These are phyloP conservation scores for Tetragnatha montana DNA, from an alignment of 2,888 invertebrate genomes.

Conservation along the genomic window DNA sequence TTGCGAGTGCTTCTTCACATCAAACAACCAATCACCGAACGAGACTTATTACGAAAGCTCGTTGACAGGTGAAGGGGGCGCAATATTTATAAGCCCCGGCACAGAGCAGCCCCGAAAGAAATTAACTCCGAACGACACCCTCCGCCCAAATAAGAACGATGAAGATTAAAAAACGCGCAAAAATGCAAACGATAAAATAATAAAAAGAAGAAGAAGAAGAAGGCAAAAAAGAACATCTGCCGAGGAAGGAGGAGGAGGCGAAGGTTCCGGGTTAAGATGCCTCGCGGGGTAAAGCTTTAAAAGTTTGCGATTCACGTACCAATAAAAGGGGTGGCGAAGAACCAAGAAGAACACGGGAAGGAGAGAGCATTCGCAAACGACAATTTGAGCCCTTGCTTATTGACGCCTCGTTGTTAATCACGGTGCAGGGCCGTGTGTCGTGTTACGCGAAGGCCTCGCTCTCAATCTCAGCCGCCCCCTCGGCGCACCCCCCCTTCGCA, in stretches of 20 bases:
- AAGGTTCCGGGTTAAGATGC: constrained; percentile 20
- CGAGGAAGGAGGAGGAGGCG: neutral
- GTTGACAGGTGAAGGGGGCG: constrained; percentile 55
- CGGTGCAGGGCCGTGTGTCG: constrained; percentile 48
- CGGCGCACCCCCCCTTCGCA: neutral
- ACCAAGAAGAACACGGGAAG: constrained; percentile 44
- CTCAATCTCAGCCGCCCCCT: constrained; percentile 41
- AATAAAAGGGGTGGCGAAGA: constrained; percentile 24
- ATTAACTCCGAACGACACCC: constrained; percentile 37
- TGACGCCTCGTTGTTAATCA: constrained; percentile 67
- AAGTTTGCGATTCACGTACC: constrained; percentile 58
- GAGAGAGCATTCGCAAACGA: constrained; percentile 32
- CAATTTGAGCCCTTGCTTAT: constrained; percentile 62
- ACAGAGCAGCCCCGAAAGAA: constrained; percentile 49
- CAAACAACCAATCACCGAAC: constrained; percentile 51
- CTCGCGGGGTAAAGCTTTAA: constrained; percentile 52
- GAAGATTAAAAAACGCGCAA: constrained; percentile 51
- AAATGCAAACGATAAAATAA: constrained; percentile 30
- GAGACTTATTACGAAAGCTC: constrained; percentile 48
- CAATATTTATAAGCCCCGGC: constrained; percentile 58
- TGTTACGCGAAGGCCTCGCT: constrained; percentile 41
- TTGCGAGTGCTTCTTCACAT: constrained; percentile 6
- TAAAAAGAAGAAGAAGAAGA: neutral
- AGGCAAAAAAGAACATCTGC: neutral
- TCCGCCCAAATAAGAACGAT: constrained; percentile 37